Evolutionary conservation across 2,797 vertebrate species (phyloP), one percentile per base, ranked within the genome.

Genomic region (Apogon hyalosoma): DNA sequence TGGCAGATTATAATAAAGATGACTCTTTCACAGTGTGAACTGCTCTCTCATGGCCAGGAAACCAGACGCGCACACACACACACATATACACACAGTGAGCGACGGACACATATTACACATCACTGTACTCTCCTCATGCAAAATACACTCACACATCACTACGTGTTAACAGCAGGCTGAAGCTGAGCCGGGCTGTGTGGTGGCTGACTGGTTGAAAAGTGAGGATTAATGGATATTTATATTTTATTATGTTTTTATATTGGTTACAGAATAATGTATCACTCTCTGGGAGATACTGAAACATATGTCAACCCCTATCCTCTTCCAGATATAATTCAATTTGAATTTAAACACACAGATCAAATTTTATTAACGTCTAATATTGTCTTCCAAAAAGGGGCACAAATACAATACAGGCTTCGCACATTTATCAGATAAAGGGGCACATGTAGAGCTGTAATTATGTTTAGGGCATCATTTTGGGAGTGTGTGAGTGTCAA

Each of bases 161-260:
- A 76, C 92, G 90, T 86, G 90, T 91, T 94, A 95, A 91, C 94
- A 96, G 95, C 94, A 93, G 95, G 93, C 93, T 90, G 86, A 88
- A 93, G 86, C 92, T 91, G 88, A 81, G 72, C 79, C 7, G 41
- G 19, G 66, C 73, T 84, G 68, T 43, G 69, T 54, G 86, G 82
- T 95, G 94, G 96, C 93, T 95, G 95, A 95, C 95, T 94, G 94
- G 92, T 92, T 94, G 95, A 96, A 96, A 96, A 92, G 92, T 88
- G 93, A 96, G 95, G 95, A 96, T 96, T 96, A 97, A 98, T 98
- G 95, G 95, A 95, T 96, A 97, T 98, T 98, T 97, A 97, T 97
- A 97, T 98, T 98, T 97, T 95, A 97, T 98, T 96, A 97, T 94
- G 93, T 95, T 96, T 88, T 95, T 93, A 95, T 95, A 94, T 94